Evolutionary conservation across 1,140 invertebrate genomes (phyloP).

Genomic region (Globodera rostochiensis): DNA sequence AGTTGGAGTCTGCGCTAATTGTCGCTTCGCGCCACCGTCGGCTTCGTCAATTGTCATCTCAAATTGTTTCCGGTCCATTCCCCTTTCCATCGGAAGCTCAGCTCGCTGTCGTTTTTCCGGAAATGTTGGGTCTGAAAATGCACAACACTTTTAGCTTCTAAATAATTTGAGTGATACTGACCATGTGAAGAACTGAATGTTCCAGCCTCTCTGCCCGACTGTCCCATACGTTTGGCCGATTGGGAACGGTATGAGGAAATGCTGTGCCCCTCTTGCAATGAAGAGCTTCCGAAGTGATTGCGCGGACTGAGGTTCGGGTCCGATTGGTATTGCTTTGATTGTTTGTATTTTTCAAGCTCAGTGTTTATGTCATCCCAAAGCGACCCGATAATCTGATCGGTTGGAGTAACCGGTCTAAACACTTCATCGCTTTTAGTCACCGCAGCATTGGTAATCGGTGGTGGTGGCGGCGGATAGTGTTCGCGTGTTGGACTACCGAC

Average conservation of each 20-base stretch:
- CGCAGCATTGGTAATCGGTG: not conserved
- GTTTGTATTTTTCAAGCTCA: conserved; percentile 38
- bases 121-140: conserved; percentile 6
- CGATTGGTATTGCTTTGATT: conserved; percentile 10
- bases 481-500: not conserved
- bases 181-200: conserved; percentile 22
- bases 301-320: not conserved
- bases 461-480: not conserved
- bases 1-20: not conserved
- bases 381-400: conserved; percentile 27
- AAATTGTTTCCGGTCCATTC: not conserved
- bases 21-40: conserved; percentile 4
- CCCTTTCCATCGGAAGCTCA: not conserved
- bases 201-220: not conserved
- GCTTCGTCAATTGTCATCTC: not conserved
- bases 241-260: conserved; percentile 43
- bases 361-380: conserved; percentile 47
- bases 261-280: conserved; percentile 15
- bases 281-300: conserved; percentile 19
- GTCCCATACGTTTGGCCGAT: conserved; percentile 8
- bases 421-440: conserved; percentile 9
- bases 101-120: conserved; percentile 17
- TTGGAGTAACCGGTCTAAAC: conserved; percentile 38
- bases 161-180: not conserved
- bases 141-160: not conserved